A percentile compares a stretch with the other conserved stretches of the same genome.
phyloP scores from a whole-genome alignment of 1,140 invertebrate genomes.

The Cepaea nemoralis region DNA sequence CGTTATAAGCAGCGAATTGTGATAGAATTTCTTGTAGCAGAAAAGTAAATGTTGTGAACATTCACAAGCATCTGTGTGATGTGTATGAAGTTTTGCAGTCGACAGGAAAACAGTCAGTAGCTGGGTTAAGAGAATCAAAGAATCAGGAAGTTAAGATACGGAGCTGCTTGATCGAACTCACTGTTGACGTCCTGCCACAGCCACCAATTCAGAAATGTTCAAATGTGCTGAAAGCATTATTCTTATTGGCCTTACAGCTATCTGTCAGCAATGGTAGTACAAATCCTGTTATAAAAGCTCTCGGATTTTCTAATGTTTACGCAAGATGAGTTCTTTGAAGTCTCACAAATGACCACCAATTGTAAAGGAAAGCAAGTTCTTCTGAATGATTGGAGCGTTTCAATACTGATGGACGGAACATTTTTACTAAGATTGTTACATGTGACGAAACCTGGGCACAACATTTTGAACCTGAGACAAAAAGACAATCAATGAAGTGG shows the following conservation, averaged over 20 bases:
- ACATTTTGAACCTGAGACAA: conserved; percentile 7
- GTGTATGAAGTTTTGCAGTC: neutral
- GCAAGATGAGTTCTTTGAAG: conserved; percentile 5
- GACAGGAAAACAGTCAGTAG: conserved; percentile 1
- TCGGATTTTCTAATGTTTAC: conserved; percentile 1
- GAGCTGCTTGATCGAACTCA: neutral
- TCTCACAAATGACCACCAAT: neutral
- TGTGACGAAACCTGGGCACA: neutral
- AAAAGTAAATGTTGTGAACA: conserved; percentile 10
- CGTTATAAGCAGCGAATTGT: neutral
- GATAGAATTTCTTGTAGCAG: neutral
- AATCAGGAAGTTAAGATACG: neutral
- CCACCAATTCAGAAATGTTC: neutral
- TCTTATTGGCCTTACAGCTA: conserved; percentile 15
- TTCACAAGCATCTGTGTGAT: neutral
- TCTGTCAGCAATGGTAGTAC: conserved; percentile 4
- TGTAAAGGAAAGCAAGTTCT: conserved; percentile 10
- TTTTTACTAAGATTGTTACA: neutral
- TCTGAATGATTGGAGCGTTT: neutral
- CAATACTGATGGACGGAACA: neutral
- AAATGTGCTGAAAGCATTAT: conserved; percentile 4
- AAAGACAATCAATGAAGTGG: neutral
- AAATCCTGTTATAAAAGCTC: neutral
- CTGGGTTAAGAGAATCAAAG: conserved; percentile 8
- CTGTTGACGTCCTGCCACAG: neutral